Evolutionary conservation across 2,113 vertebrate species (phyloP).

Genomic region (Aplodontia rufa): DNA sequence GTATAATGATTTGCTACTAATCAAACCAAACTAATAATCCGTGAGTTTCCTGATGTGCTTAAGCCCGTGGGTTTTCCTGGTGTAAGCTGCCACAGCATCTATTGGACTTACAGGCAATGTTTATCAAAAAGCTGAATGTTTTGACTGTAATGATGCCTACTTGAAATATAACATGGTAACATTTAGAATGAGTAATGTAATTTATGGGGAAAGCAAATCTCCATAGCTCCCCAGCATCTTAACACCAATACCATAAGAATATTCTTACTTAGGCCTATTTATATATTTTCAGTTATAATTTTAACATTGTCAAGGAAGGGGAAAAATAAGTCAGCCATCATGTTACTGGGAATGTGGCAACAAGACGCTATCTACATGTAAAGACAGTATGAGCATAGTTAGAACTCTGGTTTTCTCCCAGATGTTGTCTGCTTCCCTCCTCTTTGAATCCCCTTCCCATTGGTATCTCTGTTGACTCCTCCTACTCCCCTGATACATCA

Average conservation of each 20-base stretch:
- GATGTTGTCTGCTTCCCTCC: neutral
- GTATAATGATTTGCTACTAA: slow-evolving; percentile 65
- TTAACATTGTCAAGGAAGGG: neutral
- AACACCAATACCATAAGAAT: neutral
- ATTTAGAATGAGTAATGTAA: neutral
- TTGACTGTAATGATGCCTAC: neutral
- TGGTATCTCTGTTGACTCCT: neutral
- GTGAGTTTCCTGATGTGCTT: slow-evolving; percentile 44
- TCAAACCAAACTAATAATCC: slow-evolving; percentile 33
- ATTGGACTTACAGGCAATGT: neutral
- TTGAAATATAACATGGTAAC: neutral
- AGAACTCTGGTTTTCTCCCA: fast-evolving
- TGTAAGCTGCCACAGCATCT: neutral
- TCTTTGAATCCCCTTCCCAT: neutral
- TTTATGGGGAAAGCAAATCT: neutral
- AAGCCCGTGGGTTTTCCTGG: neutral
- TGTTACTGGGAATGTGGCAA: neutral
- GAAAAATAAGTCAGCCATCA: neutral
- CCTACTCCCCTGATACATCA: neutral
- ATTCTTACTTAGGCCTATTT: neutral
- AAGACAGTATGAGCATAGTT: neutral
- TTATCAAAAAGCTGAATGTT: slow-evolving; percentile 19
- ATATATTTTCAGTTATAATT: slow-evolving; percentile 27
- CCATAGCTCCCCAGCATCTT: neutral
- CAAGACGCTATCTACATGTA: neutral